Evolutionary conservation across 2,797 vertebrate genomes (phyloP).

Genomic region (Hephaestus fuliginosus): DNA sequence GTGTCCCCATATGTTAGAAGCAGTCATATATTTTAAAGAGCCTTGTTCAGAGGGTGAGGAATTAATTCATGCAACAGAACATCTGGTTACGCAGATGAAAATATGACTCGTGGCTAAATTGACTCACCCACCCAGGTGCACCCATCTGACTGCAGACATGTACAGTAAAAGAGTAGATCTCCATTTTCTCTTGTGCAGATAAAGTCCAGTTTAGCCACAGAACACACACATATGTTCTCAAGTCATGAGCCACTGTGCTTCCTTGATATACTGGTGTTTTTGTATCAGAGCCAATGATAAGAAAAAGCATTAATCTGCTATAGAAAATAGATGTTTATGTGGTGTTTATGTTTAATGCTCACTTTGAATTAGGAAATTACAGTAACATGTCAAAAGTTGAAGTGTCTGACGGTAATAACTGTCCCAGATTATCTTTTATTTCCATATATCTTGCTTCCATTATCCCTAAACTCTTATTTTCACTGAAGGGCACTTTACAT

Average conservation of each 20-base stretch:
- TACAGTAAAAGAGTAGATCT: not conserved
- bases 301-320: not conserved
- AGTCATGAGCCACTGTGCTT: not conserved
- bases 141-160: not conserved
- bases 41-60: not conserved
- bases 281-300: not conserved
- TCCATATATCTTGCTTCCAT: conserved; percentile 17
- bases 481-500: conserved; percentile 17
- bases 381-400: conserved; percentile 12
- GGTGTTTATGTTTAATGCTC: not conserved
- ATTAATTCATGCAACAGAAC: not conserved
- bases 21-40: not conserved
- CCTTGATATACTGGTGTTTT: not conserved
- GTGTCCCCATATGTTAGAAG: not conserved
- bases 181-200: not conserved
- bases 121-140: not conserved
- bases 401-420: not conserved
- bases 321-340: not conserved
- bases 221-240: not conserved
- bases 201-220: not conserved
- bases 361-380: conserved; percentile 36
- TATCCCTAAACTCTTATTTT: not conserved
- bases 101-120: not conserved
- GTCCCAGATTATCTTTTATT: conserved; percentile 21
- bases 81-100: not conserved